phyloP scores from a whole-genome alignment of 2,888 invertebrate species.

The Andrena fulva region DNA sequence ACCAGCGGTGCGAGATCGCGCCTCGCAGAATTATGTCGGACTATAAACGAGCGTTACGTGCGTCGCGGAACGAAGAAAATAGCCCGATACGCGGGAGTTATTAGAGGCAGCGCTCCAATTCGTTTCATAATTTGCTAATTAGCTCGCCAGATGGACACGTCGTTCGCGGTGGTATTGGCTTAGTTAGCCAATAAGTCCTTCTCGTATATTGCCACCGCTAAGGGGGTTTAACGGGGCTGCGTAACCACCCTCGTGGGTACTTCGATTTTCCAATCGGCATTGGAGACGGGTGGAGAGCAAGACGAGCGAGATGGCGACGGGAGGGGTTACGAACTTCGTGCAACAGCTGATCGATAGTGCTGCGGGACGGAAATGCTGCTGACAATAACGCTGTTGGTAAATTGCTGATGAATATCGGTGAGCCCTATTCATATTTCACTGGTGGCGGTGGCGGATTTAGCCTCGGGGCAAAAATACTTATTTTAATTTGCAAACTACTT shows the following conservation, averaged over 20 bases:
- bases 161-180: conserved; percentile 77
- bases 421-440: too few species aligned
- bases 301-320: conserved; percentile 8
- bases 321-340: conserved; percentile 6
- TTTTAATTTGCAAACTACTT: too few species aligned
- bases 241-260: conserved; percentile 53
- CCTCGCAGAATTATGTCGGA: conserved; percentile 10
- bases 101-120: conserved; percentile 59
- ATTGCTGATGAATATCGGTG: not conserved
- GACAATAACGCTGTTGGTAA: not conserved
- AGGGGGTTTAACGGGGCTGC: conserved; percentile 62
- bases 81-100: conserved; percentile 52
- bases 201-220: conserved; percentile 64
- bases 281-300: conserved; percentile 7
- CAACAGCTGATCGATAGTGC: conserved; percentile 45
- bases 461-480: too few species aligned
- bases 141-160: conserved; percentile 79
- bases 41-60: conserved; percentile 10
- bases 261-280: conserved; percentile 64
- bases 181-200: conserved; percentile 76
- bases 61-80: conserved; percentile 44
- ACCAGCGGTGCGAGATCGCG: not conserved
- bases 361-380: not conserved
- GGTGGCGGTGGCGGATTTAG: too few species aligned
- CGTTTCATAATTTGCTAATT: conserved; percentile 77